Conservation (phyloP, 2,888 invertebrate species). For the Cataglyphis albicans region DNA sequence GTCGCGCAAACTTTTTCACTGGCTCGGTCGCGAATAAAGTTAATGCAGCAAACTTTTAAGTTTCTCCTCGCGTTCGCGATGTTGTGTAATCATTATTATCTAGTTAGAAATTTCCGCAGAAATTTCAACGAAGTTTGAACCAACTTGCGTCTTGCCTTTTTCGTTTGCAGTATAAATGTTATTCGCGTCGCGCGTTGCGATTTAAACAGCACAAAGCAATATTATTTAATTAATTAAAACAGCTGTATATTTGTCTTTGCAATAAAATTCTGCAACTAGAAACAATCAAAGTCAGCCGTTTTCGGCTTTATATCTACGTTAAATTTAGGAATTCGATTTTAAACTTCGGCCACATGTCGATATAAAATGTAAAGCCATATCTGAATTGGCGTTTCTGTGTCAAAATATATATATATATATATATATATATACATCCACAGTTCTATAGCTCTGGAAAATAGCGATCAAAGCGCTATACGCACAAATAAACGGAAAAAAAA, state of each 20-base stretch:
- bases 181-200: constrained; percentile 37
- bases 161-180: constrained; percentile 54
- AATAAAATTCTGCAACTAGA: not conserved
- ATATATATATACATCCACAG: constrained; percentile 2
- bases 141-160: constrained; percentile 41
- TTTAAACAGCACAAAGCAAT: constrained; percentile 41
- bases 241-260: not conserved
- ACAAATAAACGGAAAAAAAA: constrained; percentile 12
- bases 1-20: constrained; percentile 68
- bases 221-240: constrained; percentile 31
- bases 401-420: not conserved
- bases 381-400: constrained; percentile 33
- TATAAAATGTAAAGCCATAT: constrained; percentile 33
- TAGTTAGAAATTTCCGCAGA: constrained; percentile 50
- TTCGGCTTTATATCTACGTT: not conserved
- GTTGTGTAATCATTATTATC: constrained; percentile 56
- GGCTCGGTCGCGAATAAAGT: constrained; percentile 53
- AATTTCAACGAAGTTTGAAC: constrained; percentile 39
- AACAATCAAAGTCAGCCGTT: not conserved
- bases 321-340: constrained; percentile 28
- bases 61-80: constrained; percentile 48
- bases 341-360: constrained; percentile 15
- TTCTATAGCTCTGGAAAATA: constrained; percentile 21
- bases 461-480: not conserved
- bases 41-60: constrained; percentile 55